Evolutionary conservation across 2,113 vertebrate species (phyloP).

Genomic region (Serilophus lunatus): DNA sequence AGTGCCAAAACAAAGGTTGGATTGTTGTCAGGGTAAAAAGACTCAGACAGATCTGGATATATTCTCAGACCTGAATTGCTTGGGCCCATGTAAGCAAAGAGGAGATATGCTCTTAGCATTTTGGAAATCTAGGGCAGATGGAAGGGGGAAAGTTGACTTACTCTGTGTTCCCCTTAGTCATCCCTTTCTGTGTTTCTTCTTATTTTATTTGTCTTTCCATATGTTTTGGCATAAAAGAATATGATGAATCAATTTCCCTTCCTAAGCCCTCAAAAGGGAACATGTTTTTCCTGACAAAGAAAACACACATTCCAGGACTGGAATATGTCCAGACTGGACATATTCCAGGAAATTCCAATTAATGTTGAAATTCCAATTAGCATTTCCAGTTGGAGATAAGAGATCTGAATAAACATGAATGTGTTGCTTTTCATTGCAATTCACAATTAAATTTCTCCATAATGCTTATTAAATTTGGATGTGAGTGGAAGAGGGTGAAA

Average conservation of each 20-base stretch:
- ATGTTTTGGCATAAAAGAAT: background rate
- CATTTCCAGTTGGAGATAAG: background rate
- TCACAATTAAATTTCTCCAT: background rate
- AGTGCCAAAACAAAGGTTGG: constrained; percentile 28
- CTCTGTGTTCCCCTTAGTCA: background rate
- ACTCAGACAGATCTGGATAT: background rate
- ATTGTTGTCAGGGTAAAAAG: background rate
- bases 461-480: background rate
- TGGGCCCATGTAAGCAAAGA: background rate
- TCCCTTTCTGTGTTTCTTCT: background rate
- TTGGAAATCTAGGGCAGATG: background rate
- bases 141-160: background rate
- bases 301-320: background rate
- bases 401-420: background rate
- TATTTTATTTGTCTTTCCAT: background rate
- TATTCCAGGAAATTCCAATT: constrained; percentile 6
- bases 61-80: background rate
- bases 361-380: background rate
- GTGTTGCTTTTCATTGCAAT: background rate
- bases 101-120: background rate
- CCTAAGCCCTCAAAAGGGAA: background rate
- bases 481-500: background rate
- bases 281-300: background rate
- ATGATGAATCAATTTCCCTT: background rate
- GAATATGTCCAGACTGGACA: background rate